phyloP scores from a whole-genome alignment of 2,797 vertebrate genomes.

The Alcedo quadribrachys region DNA sequence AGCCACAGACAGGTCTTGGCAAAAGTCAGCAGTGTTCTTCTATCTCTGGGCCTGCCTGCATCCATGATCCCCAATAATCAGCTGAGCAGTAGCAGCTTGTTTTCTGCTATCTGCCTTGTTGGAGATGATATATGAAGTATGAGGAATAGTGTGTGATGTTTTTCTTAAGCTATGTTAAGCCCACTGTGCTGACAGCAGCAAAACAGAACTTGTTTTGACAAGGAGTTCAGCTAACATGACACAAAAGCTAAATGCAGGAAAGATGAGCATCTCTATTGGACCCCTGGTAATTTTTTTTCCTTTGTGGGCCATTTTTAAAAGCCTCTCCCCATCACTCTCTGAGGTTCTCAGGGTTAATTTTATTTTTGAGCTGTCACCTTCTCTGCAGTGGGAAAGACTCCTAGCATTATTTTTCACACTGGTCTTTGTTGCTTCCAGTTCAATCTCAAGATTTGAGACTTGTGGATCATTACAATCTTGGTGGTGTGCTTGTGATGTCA shows the following conservation, averaged over 20 bases:
- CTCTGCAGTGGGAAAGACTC: not conserved
- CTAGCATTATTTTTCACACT: fast-evolving
- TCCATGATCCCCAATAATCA: constrained; percentile 43
- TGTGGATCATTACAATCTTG: not conserved
- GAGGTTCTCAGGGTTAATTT: not conserved
- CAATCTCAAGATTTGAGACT: not conserved
- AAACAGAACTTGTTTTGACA: constrained; percentile 64
- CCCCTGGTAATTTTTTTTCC: not conserved
- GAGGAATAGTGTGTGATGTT: constrained; percentile 56
- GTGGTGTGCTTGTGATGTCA: not conserved
- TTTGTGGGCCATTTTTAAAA: constrained; percentile 34
- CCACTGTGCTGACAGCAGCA: constrained; percentile 66
- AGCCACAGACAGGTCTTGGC: constrained; percentile 3
- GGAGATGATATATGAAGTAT: constrained; percentile 59
- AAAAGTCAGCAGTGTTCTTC: not conserved
- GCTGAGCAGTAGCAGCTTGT: constrained; percentile 27
- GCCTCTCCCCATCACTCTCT: not conserved
- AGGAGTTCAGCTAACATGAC: constrained; percentile 40
- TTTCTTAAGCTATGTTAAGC: constrained; percentile 69
- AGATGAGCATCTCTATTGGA: constrained; percentile 29
- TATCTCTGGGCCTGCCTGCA: not conserved
- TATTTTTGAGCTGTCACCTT: not conserved
- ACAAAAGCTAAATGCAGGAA: constrained; percentile 12
- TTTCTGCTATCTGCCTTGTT: constrained; percentile 65
- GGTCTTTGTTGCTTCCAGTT: not conserved